These are phyloP conservation scores for Typhlichthys eigenmanni DNA, from an alignment of 2,797 vertebrate genomes.

Conservation along the genomic window DNA sequence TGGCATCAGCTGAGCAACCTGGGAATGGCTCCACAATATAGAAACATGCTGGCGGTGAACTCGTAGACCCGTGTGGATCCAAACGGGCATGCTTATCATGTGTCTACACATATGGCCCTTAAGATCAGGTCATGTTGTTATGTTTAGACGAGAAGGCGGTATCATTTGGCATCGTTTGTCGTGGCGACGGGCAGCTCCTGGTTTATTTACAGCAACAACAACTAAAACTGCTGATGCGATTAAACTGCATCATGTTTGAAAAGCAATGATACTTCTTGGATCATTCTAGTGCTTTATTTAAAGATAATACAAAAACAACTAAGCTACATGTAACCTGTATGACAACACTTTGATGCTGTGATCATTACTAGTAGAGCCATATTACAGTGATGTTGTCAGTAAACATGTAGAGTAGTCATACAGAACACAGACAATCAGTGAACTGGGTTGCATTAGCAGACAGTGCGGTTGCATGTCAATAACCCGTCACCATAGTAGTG, in stretches of 20 bases:
- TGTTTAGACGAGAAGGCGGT: conserved; percentile 18
- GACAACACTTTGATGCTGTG: no score
- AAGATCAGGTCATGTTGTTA: conserved; percentile 14
- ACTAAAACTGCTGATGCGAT: conserved; percentile 56
- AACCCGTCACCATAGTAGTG: conserved; percentile 56
- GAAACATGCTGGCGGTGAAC: conserved; percentile 35
- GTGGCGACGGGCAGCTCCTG: conserved; percentile 50
- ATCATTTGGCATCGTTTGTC: conserved; percentile 15
- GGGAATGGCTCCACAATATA: conserved; percentile 41
- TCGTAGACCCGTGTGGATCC: conserved; percentile 31
- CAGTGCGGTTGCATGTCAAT: conserved; percentile 64
- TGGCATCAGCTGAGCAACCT: conserved; percentile 61
- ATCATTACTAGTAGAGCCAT: background rate
- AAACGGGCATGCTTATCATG: conserved; percentile 52
- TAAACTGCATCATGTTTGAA: conserved; percentile 42
- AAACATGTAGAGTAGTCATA: background rate
- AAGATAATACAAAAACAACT: no score
- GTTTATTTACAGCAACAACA: conserved; percentile 54
- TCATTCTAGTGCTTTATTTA: conserved; percentile 1
- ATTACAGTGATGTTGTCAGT: no score
- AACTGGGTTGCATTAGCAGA: conserved; percentile 57
- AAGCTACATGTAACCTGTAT: background rate
- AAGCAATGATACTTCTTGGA: conserved; percentile 33
- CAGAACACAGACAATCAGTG: conserved; percentile 10
- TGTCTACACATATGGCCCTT: conserved; percentile 11